These are phyloP conservation scores for Hylaeus anthracinus DNA, from an alignment of 1,140 invertebrate genomes.

Conservation along the genomic window DNA sequence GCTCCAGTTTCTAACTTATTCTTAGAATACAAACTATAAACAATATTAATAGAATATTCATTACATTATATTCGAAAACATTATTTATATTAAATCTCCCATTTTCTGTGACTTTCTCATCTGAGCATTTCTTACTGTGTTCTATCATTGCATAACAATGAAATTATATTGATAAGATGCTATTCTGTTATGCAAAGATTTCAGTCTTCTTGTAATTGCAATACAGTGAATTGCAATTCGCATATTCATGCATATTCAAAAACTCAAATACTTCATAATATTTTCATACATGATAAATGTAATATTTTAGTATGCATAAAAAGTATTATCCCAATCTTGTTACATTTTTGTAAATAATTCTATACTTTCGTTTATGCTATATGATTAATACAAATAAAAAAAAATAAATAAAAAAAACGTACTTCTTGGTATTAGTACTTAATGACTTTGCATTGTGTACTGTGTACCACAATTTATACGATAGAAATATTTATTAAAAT, in stretches of 20 bases:
- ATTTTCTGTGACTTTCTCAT: not conserved
- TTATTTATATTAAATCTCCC: not conserved
- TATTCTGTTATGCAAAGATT: not conserved
- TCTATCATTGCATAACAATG: not conserved
- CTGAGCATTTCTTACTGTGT: not conserved
- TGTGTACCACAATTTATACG: slow-evolving; percentile 42
- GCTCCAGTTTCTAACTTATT: not conserved
- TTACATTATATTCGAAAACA: not conserved
- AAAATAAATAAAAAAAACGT: slow-evolving; percentile 5
- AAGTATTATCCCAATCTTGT: slow-evolving; percentile 29
- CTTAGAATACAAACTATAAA: not conserved
- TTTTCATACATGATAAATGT: slow-evolving; percentile 40
- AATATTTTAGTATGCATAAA: slow-evolving; percentile 46
- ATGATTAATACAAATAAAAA: not conserved
- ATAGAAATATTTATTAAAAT: slow-evolving; percentile 65
- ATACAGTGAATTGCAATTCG: slow-evolving; percentile 20
- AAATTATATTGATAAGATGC: not conserved
- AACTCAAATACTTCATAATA: slow-evolving; percentile 34
- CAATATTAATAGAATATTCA: no score
- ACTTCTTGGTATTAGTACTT: slow-evolving; percentile 54
- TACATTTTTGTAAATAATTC: slow-evolving; percentile 37
- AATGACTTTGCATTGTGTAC: slow-evolving; percentile 57
- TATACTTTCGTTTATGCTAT: slow-evolving; percentile 18
- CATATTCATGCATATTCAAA: slow-evolving; percentile 15
- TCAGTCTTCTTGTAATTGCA: slow-evolving; percentile 8